These are phyloP conservation scores for Hippopotamus amphibius DNA, from an alignment of 2,113 vertebrate genomes.

Conservation along the genomic window DNA sequence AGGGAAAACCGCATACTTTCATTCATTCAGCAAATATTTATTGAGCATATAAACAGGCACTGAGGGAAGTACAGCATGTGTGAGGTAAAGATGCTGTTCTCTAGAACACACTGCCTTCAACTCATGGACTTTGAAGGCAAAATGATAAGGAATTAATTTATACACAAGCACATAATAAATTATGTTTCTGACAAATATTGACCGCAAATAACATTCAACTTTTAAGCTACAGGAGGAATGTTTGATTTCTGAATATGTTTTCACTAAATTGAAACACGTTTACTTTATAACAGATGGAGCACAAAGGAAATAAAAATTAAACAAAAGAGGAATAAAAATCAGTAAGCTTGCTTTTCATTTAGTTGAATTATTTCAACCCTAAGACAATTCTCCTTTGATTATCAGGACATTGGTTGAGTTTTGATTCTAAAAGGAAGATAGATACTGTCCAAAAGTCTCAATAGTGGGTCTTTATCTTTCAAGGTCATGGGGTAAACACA, in stretches of 20 bases:
- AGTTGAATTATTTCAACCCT: slow-evolving; percentile 16
- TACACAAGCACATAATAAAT: neutral
- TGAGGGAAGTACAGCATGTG: neutral
- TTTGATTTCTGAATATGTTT: slow-evolving; percentile 61
- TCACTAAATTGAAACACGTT: slow-evolving; percentile 46
- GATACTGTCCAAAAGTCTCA: slow-evolving; percentile 23
- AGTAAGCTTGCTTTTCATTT: slow-evolving; percentile 36
- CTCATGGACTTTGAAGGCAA: neutral
- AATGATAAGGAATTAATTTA: neutral
- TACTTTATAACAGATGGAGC: slow-evolving; percentile 15
- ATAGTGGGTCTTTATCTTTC: neutral
- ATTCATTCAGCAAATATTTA: slow-evolving; percentile 26
- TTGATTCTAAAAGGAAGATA: slow-evolving; percentile 47
- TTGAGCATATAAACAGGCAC: neutral
- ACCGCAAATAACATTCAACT: slow-evolving; percentile 2
- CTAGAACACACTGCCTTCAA: neutral
- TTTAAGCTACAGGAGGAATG: neutral
- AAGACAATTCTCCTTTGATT: slow-evolving; percentile 49
- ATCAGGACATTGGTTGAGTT: slow-evolving; percentile 1
- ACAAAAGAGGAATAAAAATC: slow-evolving; percentile 11
- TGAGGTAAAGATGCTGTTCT: neutral
- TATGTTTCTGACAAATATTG: neutral
- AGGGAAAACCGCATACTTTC: neutral
- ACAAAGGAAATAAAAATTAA: slow-evolving; percentile 63
- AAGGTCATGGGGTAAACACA: slow-evolving; percentile 32